phyloP scores from a whole-genome alignment of 2,888 invertebrate species.

The Gastracanthus pulcherrimus region DNA sequence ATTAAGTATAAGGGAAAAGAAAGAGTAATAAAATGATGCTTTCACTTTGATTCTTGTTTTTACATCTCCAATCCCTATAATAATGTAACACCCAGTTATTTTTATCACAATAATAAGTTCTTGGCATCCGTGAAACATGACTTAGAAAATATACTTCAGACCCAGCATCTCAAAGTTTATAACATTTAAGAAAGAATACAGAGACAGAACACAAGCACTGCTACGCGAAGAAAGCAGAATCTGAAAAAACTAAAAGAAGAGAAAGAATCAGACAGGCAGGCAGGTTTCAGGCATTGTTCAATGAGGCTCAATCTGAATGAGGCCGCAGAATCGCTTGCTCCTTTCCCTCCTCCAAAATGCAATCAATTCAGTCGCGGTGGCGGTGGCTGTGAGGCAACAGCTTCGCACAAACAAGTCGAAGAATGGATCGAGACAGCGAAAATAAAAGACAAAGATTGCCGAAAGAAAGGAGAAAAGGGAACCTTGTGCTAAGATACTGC shows the following conservation, averaged over 20 bases:
- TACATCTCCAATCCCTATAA: too few relatives aligned
- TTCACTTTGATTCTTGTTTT: too few relatives aligned
- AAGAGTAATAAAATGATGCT: too few relatives aligned
- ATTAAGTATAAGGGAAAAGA: too few relatives aligned
- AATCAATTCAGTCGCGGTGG: conserved; percentile 8
- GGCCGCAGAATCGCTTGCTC: conserved; percentile 59
- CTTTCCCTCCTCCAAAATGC: conserved; percentile 26
- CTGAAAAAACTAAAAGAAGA: background rate
- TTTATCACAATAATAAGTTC: too few relatives aligned
- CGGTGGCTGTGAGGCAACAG: background rate
- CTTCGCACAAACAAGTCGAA: background rate
- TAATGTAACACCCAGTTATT: too few relatives aligned
- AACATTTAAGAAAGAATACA: too few relatives aligned
- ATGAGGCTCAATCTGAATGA: conserved; percentile 60
- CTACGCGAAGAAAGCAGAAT: background rate
- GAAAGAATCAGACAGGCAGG: background rate
- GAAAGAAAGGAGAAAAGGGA: background rate
- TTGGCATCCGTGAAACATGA: too few relatives aligned
- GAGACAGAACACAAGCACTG: too few relatives aligned
- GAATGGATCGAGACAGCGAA: background rate
- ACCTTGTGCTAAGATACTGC: background rate
- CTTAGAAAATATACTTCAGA: too few relatives aligned
- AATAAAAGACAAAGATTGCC: background rate
- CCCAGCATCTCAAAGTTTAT: too few relatives aligned
- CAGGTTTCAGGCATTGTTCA: conserved; percentile 58